phyloP scores from a whole-genome alignment of 2,113 vertebrate genomes.

The Dipodomys spectabilis region DNA sequence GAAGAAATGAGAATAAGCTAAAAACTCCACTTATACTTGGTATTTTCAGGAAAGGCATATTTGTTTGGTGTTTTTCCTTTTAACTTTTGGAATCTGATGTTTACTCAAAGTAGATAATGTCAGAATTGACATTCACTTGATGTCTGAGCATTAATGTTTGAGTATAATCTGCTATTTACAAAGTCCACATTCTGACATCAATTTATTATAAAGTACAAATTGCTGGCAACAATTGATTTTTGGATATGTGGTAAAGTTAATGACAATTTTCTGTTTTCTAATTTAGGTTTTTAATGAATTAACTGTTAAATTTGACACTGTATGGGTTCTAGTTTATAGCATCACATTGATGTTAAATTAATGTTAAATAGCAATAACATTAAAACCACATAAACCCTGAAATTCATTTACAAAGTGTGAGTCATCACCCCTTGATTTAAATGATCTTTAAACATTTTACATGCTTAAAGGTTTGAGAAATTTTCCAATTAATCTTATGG shows the following conservation, averaged over 20 bases:
- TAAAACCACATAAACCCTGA: neutral
- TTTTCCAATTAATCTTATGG: neutral
- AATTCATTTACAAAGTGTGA: neutral
- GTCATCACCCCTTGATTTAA: neutral
- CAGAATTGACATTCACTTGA: neutral
- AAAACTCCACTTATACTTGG: neutral
- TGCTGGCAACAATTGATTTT: neutral
- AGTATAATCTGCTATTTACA: neutral
- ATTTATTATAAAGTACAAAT: neutral
- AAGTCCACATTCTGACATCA: neutral
- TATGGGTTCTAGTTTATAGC: neutral
- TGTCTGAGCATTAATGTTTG: neutral
- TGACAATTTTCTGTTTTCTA: neutral
- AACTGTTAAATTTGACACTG: neutral
- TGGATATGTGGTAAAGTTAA: neutral
- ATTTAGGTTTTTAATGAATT: neutral
- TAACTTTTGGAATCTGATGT: neutral
- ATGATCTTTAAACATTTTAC: neutral
- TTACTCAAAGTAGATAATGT: neutral
- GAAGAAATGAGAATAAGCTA: neutral
- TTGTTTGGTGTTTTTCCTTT: neutral
- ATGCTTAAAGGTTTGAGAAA: neutral
- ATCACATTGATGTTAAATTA: conserved; percentile 16
- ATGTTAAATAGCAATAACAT: neutral
- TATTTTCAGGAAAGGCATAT: neutral